Base-by-base conservation (phyloP, 2,113 vertebrate species). In the Peromyscus maniculatus region DNA sequence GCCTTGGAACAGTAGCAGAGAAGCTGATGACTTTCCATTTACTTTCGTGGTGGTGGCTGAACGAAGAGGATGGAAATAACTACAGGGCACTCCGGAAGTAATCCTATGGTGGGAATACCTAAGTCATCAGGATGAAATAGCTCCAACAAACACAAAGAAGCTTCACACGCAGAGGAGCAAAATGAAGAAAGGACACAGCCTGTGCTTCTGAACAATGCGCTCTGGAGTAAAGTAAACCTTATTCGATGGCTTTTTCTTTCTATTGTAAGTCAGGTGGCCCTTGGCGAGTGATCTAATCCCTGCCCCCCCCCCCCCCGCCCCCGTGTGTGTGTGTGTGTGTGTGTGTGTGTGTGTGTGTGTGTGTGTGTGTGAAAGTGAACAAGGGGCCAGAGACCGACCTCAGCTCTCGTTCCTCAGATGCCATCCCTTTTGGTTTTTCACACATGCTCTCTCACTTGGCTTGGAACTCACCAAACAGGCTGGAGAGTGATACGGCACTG, bases 1-100 rank as follows among this genome's bases (percentile, higher is more conserved):
- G 75, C 8, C 26, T 93, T 33, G 31, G 46, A 31, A 55, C 36
- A 28, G 66, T 89, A 92, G 26, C 16, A 88, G 55, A 93, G 92
- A 79, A 33, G 62, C 43, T 17, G 39, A 69, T 57, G n/a, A 43
- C 82, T 92, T 89, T 46, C n/a, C 10, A 67, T 26, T 7, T 19
- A n/a, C 83, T 87, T 89, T 95, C 89, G 69, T 84, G 79, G 49
- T 89, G 31, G 28, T 90, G 72, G 31, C 87, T 92, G 57, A 94
- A 31, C 67, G 8, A 52, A 33, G 1, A 21, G 75, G 15, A 39
- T 17, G 43, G 84, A 62, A 62, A 16, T 22, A 87, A 88, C 36
- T 28, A 19, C 1, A 33, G 59, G 59, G 16, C 57, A n/a, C 12
- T 67, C 12, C 31, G 74, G 52, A 87, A 72, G 43, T 43, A 93